Percentiles rank a stretch among this genome's conserved stretches.
Conservation (phyloP, 2,888 invertebrate genomes). For the Tenthredo amoena region DNA sequence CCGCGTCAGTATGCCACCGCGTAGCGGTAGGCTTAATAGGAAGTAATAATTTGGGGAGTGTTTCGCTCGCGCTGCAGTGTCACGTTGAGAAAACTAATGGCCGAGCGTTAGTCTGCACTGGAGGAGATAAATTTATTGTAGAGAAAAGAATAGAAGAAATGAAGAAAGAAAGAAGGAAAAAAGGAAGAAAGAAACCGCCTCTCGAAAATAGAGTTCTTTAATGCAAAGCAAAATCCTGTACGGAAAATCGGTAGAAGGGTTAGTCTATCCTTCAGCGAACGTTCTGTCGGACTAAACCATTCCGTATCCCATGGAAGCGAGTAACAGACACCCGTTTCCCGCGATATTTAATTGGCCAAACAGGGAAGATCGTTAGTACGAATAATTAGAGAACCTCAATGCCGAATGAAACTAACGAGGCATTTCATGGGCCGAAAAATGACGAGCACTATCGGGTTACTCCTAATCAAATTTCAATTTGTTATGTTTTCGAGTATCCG, state of each 20-base stretch:
- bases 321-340: neutral
- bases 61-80: constrained; percentile 22
- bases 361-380: neutral
- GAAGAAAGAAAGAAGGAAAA: neutral
- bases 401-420: neutral
- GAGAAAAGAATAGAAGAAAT: neutral
- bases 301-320: neutral
- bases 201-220: neutral
- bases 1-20: constrained; percentile 45
- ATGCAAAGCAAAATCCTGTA: too few relatives aligned
- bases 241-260: neutral
- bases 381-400: neutral
- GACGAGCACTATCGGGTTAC: neutral
- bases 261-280: neutral
- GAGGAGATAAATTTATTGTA: neutral
- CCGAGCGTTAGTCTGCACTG: neutral
- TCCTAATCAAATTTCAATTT: too few relatives aligned
- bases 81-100: constrained; percentile 39
- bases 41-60: constrained; percentile 68
- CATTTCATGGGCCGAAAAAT: neutral
- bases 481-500: too few relatives aligned
- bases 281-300: neutral
- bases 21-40: constrained; percentile 62
- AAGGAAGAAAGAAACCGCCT: neutral
- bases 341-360: neutral